Evolutionary conservation across 1,140 invertebrate genomes (phyloP), one percentile per base, ranked within the genome.

Genomic region (Caerostris extrusa): DNA sequence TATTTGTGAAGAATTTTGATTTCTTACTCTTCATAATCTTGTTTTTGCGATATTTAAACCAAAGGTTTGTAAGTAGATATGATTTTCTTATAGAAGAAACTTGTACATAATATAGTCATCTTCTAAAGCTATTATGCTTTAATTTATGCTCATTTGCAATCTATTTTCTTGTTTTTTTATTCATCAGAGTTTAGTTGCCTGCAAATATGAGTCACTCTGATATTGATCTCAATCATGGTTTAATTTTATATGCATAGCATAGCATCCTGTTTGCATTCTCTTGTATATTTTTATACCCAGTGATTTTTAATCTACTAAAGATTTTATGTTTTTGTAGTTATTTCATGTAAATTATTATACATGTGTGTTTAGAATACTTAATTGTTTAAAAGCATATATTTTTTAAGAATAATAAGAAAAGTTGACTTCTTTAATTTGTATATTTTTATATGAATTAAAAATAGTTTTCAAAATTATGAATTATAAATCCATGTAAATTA

Each of bases 21-120:
- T 77, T 77, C 71, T 77, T 77, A 3, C 10, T 77, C 7, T 83
- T 83, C 14, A 3, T 83, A n/a, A 19, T 57, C 53, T 83, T 83
- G 14, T n/a, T 83, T n/a, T 17, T 83, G 82, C 82, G 82, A 88
- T 88, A 64, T 88, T 88, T 57, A 88, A 64, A 88, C 86, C 86
- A 88, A 88, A 88, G 86, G 53, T 53, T 88, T 88, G 61, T 88
- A 88, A 53, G 57, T 88, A 88, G 60, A 50, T 67, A 88, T 53
- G 17, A 88, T 50, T 53, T 77, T 77, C 71, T 53, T 77, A 50
- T 53, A 77, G 34, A 77, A 77, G 71, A 77, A 53, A 12, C 53
- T 77, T 77, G 34, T 77, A 50, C 12, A 77, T 50, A 77, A 77
- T 19, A 53, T 77, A 77, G 71, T 77, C 71, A 77, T 77, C 5